These are phyloP conservation scores for Drosophila lacertosa DNA, from an alignment of 1,140 invertebrate species.

Conservation along the genomic window DNA sequence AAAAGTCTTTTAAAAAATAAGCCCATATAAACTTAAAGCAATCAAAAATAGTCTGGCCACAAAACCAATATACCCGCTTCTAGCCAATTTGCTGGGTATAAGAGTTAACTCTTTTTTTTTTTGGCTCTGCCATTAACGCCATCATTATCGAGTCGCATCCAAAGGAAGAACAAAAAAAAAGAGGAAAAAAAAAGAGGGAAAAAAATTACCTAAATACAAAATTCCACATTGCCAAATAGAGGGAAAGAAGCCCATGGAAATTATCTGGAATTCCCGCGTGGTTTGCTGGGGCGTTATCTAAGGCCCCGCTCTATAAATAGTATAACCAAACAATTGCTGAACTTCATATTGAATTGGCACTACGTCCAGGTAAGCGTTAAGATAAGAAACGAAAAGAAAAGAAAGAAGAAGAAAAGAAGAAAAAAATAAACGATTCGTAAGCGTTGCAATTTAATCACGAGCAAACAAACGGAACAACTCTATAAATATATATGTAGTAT, in stretches of 20 bases:
- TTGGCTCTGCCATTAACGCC: constrained; percentile 45
- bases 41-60: too few species aligned
- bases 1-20: too few species aligned
- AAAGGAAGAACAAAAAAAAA: not conserved
- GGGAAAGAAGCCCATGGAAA: not conserved
- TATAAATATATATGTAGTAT: not conserved
- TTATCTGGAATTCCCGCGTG: not conserved
- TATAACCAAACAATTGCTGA: constrained; percentile 11
- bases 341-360: constrained; percentile 42
- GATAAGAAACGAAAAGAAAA: constrained; percentile 43
- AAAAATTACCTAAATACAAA: not conserved
- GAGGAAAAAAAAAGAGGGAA: not conserved
- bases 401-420: too few species aligned
- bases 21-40: too few species aligned
- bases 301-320: constrained; percentile 49
- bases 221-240: too few species aligned
- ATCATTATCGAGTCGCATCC: constrained; percentile 40
- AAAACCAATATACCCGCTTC: too few species aligned
- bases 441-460: constrained; percentile 48
- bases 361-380: constrained; percentile 18
- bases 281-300: constrained; percentile 44
- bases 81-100: too few species aligned
- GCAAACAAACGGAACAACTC: constrained; percentile 17
- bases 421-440: constrained; percentile 14
- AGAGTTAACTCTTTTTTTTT: too few species aligned